These are phyloP conservation scores for Cerastis rubricosa DNA, from an alignment of 2,888 invertebrate species.

Conservation along the genomic window DNA sequence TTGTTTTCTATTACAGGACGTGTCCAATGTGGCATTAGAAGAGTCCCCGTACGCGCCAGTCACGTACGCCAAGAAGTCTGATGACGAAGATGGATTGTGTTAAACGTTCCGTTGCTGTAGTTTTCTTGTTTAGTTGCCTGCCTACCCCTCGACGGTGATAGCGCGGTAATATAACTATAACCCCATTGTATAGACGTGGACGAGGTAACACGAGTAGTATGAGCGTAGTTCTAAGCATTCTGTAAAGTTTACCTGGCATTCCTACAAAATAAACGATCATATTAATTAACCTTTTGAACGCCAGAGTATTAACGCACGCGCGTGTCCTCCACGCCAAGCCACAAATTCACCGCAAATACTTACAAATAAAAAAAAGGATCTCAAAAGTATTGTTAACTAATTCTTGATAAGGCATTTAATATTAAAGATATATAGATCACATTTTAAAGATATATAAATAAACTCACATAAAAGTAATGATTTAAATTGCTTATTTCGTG, in stretches of 20 bases:
- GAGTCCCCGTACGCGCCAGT: conserved; percentile 65
- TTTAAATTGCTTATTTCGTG: too few relatives aligned
- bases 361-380: too few relatives aligned
- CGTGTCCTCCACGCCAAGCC: too few relatives aligned
- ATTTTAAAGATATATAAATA: too few relatives aligned
- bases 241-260: not conserved
- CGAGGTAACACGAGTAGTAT: not conserved
- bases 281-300: too few relatives aligned
- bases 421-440: too few relatives aligned
- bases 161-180: conserved; percentile 15
- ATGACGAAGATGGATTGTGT: conserved; percentile 75
- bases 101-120: conserved; percentile 27
- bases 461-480: too few relatives aligned
- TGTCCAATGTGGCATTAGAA: conserved; percentile 25
- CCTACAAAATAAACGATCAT: not conserved
- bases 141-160: conserved; percentile 14
- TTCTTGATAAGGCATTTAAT: too few relatives aligned
- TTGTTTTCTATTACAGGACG: conserved; percentile 30
- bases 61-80: conserved; percentile 65
- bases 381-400: too few relatives aligned
- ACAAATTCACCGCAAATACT: too few relatives aligned
- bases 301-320: too few relatives aligned
- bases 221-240: not conserved
- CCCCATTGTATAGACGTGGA: not conserved
- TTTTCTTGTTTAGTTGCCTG: conserved; percentile 26